A percentile compares a stretch with the other conserved stretches of the same genome.
These are phyloP conservation scores for Nemotelus pantherinus DNA, from an alignment of 2,888 invertebrate genomes.

Conservation along the genomic window DNA sequence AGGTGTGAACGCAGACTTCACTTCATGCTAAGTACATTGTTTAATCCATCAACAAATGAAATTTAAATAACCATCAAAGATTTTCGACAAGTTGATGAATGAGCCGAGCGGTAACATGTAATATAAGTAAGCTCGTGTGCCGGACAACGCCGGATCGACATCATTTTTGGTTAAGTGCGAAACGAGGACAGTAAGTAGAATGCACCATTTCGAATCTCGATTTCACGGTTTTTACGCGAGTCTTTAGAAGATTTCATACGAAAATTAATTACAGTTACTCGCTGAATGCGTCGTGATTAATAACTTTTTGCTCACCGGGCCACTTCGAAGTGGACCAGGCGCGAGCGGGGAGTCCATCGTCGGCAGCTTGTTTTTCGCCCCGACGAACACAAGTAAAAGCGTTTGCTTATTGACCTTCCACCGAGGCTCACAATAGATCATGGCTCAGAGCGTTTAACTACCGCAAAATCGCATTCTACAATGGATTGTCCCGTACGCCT, in stretches of 20 bases:
- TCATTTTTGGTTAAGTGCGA: constrained; percentile 3
- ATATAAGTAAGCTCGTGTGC: background rate
- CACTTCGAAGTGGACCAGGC: background rate
- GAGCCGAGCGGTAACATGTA: constrained; percentile 9
- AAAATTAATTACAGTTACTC: constrained; percentile 40
- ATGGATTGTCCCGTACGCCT: constrained; percentile 13
- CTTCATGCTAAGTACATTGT: constrained; percentile 30
- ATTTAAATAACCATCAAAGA: constrained; percentile 32
- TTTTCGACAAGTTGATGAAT: constrained; percentile 33
- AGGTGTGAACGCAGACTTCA: constrained; percentile 25
- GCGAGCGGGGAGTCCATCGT: constrained; percentile 5
- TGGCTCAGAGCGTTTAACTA: background rate
- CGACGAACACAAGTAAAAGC: background rate
- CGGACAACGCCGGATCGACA: constrained; percentile 11
- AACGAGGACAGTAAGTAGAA: constrained; percentile 31
- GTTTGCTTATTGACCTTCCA: constrained; percentile 14
- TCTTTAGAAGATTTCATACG: constrained; percentile 23
- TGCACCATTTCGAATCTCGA: constrained; percentile 30
- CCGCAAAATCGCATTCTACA: background rate
- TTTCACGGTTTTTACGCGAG: constrained; percentile 31
- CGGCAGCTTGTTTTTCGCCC: too few relatives aligned
- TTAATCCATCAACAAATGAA: constrained; percentile 33
- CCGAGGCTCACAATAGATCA: background rate
- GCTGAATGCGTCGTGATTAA: constrained; percentile 30
- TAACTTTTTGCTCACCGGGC: constrained; percentile 15